Conservation (phyloP, 2,113 vertebrate species). For the Ctenodactylus gundi region DNA sequence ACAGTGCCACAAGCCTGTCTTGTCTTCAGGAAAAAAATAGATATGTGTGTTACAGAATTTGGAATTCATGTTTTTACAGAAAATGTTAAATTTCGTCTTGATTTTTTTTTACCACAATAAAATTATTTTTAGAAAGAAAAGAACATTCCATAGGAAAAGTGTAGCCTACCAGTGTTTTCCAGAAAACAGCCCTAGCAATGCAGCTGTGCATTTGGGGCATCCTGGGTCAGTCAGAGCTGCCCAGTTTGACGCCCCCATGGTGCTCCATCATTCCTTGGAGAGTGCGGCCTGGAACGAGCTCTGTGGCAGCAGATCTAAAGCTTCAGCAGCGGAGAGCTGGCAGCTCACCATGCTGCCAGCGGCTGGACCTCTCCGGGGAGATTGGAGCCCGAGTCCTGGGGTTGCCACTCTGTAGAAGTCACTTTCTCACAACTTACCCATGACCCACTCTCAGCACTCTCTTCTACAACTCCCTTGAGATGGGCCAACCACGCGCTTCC, state of each 20-base stretch:
- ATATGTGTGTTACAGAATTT: too few species aligned
- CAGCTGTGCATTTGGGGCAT: fast-evolving
- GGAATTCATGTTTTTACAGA: too few species aligned
- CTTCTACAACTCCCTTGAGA: background rate
- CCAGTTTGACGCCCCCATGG: background rate
- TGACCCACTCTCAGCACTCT: background rate
- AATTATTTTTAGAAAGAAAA: too few species aligned
- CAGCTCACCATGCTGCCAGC: background rate
- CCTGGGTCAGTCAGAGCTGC: background rate
- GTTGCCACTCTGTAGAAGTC: background rate
- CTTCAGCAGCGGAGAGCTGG: background rate
- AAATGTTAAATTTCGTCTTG: too few species aligned
- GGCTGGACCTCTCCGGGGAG: background rate
- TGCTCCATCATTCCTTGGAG: background rate
- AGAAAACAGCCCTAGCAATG: background rate
- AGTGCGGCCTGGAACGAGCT: background rate
- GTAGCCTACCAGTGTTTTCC: background rate
- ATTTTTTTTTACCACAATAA: too few species aligned
- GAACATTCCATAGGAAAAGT: background rate
- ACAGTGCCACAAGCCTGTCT: background rate
- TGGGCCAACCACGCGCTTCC: background rate
- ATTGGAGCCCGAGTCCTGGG: background rate
- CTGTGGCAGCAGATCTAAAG: background rate
- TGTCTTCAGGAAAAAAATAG: background rate
- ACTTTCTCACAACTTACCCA: background rate